phyloP scores from a whole-genome alignment of 2,888 invertebrate genomes.

The Latheticus oryzae region DNA sequence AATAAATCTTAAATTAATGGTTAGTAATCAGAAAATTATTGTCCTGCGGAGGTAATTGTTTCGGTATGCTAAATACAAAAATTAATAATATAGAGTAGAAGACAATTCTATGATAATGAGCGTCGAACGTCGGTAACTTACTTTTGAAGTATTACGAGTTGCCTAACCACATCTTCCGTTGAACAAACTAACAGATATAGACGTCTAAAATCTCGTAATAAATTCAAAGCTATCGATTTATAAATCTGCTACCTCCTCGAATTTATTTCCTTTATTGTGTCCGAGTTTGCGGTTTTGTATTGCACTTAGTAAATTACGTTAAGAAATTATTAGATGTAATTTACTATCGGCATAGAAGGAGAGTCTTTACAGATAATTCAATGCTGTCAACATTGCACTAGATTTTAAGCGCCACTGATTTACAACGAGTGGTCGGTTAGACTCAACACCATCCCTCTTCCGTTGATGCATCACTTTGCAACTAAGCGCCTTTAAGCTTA shows the following conservation, averaged over 20 bases:
- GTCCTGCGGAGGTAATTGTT: too few relatives aligned
- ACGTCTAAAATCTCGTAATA: slow-evolving; percentile 31
- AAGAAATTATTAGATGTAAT: slow-evolving; percentile 36
- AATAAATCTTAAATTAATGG: slow-evolving; percentile 12
- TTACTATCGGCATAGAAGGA: slow-evolving; percentile 31
- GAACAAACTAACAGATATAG: slow-evolving; percentile 17
- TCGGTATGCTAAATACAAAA: too few relatives aligned
- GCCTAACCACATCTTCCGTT: slow-evolving; percentile 12
- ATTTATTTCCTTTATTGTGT: slow-evolving; percentile 34
- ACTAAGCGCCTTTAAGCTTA: too few relatives aligned
- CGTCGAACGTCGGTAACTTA: slow-evolving; percentile 7
- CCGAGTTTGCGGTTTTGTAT: slow-evolving; percentile 30
- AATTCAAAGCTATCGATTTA: slow-evolving; percentile 37
- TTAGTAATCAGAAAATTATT: too few relatives aligned
- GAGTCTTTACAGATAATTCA: slow-evolving; percentile 34
- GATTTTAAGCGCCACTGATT: slow-evolving; percentile 36
- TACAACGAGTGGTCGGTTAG: slow-evolving; percentile 28
- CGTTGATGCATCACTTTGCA: slow-evolving; percentile 8
- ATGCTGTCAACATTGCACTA: slow-evolving; percentile 35
- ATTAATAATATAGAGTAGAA: slow-evolving; percentile 1
- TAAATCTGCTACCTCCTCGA: slow-evolving; percentile 35
- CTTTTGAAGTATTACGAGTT: slow-evolving; percentile 8
- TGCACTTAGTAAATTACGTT: slow-evolving; percentile 39
- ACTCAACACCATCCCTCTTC: slow-evolving; percentile 19
- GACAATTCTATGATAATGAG: slow-evolving; percentile 3